Evolutionary conservation across 1,140 invertebrate genomes (phyloP), one percentile per base, ranked within the genome.

Genomic region (Eriocheir sinensis): DNA sequence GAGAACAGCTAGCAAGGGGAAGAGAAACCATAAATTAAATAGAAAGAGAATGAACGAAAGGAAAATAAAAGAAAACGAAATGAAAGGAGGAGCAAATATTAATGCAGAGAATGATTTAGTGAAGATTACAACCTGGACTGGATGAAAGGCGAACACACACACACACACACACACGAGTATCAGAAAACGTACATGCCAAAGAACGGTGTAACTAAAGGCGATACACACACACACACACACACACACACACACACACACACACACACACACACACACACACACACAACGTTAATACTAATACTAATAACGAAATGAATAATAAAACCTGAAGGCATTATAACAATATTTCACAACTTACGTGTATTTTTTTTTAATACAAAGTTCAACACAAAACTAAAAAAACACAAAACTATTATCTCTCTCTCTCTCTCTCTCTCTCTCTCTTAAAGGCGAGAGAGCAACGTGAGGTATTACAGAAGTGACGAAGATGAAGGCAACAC

Each of bases 211-310:
- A 12, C 40, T 36, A 34, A 34, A 36, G 34, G 8, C 36, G 83
- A 41, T 32, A 21, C 32, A 17, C 40, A 90, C 48, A 30, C 40
- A 48, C 40, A 21, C 38, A 21, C 41, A 53, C 41, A 17, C 41
- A 53, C 41, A 53, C 48, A 44, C 44, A 90, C 44, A 90, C 41
- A 40, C 17, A 90, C 40, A 53, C n/a, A 36, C 86, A 36, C 83
- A 86, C 83, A 86, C 83, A 86, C 83, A 86, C 83, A 86, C 21
- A 86, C 21, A 34, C 34, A 32, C 21, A 17, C 4, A 0, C 3
- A 8, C 3, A 53, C 4, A 36, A 38, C 8, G 36, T 34, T 4
- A 34, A 38, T 27, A 91, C 17, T 38, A 30, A 44, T 48, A 44
- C 15, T 27, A 81, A 81, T 72, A 72, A 72, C 32, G 34, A 86